Evolutionary conservation across 2,888 invertebrate species (phyloP).

Genomic region (Tiphia femorata): DNA sequence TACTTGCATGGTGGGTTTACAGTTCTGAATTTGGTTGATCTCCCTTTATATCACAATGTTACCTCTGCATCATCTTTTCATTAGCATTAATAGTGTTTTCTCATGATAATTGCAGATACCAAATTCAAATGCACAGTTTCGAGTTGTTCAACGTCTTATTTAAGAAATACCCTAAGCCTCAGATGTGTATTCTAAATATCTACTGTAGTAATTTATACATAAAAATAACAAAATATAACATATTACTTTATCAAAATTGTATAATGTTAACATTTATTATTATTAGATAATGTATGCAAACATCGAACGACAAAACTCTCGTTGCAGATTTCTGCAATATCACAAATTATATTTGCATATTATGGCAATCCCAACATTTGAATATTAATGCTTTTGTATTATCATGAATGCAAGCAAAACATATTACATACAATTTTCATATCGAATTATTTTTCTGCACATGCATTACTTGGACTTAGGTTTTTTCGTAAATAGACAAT

Average conservation of each 20-base stretch:
- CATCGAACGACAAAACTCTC: conserved; percentile 5
- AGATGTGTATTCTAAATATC: conserved; percentile 2
- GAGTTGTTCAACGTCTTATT: conserved; percentile 44
- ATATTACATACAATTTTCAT: not conserved
- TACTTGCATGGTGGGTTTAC: conserved; percentile 66
- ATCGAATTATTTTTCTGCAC: conserved; percentile 4
- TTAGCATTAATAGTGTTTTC: conserved; percentile 38
- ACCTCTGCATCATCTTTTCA: conserved; percentile 35
- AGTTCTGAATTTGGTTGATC: conserved; percentile 58
- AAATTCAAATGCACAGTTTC: conserved; percentile 50
- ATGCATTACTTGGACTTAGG: conserved; percentile 39
- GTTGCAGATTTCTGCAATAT: too few relatives aligned
- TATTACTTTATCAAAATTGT: conserved; percentile 5
- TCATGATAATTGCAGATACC: conserved; percentile 39
- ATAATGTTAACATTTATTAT: not conserved
- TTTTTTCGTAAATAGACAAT: conserved; percentile 51
- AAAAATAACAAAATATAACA: conserved; percentile 1
- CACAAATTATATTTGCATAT: conserved; percentile 13
- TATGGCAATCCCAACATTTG: conserved; percentile 19
- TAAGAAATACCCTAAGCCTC: conserved; percentile 48
- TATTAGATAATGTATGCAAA: not conserved
- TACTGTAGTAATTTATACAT: not conserved
- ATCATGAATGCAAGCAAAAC: conserved; percentile 13
- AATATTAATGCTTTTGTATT: conserved; percentile 30
- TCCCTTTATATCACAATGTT: conserved; percentile 51